Percentiles rank a stretch among this genome's conserved stretches.
Evolutionary conservation across 2,797 vertebrate genomes (phyloP).

Genomic region (Philypnodon macrostomus): DNA sequence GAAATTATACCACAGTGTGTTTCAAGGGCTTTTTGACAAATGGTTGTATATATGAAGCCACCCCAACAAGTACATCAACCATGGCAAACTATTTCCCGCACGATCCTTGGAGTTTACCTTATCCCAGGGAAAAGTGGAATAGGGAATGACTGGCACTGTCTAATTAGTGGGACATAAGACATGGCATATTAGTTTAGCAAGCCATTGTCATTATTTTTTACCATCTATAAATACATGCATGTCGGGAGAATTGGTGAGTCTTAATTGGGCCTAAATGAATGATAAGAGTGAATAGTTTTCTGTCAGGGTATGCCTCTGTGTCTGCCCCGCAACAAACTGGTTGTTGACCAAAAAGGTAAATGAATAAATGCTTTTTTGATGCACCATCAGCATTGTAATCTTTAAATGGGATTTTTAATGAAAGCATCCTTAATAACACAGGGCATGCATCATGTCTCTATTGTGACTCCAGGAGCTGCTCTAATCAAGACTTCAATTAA

Average conservation of each 20-base stretch:
- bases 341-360: too few species aligned
- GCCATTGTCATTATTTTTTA: too few species aligned
- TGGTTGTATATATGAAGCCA: conserved; percentile 32
- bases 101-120: conserved; percentile 21
- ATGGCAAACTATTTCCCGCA: conserved; percentile 28
- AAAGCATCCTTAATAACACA: not conserved
- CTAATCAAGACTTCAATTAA: conserved; percentile 40
- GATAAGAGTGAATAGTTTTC: too few species aligned
- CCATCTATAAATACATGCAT: too few species aligned
- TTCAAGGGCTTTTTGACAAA: conserved; percentile 49
- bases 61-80: conserved; percentile 46
- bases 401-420: not conserved
- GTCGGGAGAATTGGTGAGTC: too few species aligned
- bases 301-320: too few species aligned
- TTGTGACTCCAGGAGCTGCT: conserved; percentile 6
- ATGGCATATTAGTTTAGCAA: too few species aligned
- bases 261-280: too few species aligned
- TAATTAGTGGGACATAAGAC: conserved; percentile 75
- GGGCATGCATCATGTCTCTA: not conserved
- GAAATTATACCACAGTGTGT: conserved; percentile 35
- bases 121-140: conserved; percentile 39
- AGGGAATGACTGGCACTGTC: conserved; percentile 53
- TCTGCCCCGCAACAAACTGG: conserved; percentile 58
- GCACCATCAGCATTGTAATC: too few species aligned
- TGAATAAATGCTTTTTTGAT: conserved; percentile 8